phyloP scores from a whole-genome alignment of 2,113 vertebrate species.

The Erinaceus europaeus region DNA sequence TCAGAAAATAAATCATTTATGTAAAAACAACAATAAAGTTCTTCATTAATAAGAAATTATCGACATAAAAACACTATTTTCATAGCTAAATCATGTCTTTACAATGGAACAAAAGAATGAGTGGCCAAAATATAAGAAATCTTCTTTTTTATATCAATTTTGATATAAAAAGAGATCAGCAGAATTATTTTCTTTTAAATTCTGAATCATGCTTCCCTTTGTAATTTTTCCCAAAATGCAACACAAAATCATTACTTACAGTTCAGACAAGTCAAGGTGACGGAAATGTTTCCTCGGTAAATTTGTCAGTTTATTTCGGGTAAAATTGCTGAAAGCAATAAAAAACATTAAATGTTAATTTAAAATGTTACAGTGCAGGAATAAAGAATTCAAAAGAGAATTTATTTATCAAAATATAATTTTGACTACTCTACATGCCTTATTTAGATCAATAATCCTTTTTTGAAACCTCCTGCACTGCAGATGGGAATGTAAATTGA shows the following conservation, averaged over 20 bases:
- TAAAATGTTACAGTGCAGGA: constrained; percentile 40
- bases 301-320: constrained; percentile 94
- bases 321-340: constrained; percentile 91
- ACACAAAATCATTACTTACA: constrained; percentile 88
- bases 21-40: background rate
- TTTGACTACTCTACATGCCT: background rate
- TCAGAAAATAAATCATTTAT: constrained; percentile 24
- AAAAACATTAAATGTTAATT: constrained; percentile 67
- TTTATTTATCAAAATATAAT: constrained; percentile 6
- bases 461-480: too few species aligned
- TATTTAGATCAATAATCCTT: background rate
- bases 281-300: constrained; percentile 94
- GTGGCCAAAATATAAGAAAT: background rate
- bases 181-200: too few species aligned
- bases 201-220: constrained; percentile 11
- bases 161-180: constrained; percentile 41
- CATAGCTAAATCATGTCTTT: background rate
- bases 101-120: background rate
- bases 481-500: too few species aligned
- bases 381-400: constrained; percentile 4
- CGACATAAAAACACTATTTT: background rate
- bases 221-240: background rate
- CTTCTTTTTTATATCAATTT: constrained; percentile 20
- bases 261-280: constrained; percentile 92
- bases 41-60: background rate